Evolutionary conservation across 2,113 vertebrate species (phyloP).

Genomic region (Typhlomys cinereus): DNA sequence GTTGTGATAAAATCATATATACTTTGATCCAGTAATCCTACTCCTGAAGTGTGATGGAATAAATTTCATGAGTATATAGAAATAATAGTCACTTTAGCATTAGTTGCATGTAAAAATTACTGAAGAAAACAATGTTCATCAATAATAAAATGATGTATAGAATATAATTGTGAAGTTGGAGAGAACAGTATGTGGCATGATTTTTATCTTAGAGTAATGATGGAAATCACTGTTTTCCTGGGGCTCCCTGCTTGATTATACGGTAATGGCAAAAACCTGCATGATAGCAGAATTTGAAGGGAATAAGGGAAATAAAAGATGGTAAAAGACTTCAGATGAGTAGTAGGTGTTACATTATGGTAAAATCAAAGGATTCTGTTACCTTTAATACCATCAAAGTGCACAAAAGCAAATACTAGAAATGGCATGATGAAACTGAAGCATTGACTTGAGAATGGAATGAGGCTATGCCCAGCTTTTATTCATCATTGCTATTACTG

Average conservation of each 20-base stretch:
- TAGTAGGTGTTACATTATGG: not conserved
- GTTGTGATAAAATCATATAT: not conserved
- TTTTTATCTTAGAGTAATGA: not conserved
- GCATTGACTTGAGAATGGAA: not conserved
- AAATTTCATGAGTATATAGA: not conserved
- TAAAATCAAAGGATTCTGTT: not conserved
- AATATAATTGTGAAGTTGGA: not conserved
- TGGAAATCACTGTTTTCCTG: not conserved
- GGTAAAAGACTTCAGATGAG: not conserved
- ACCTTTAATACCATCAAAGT: not conserved
- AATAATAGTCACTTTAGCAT: not conserved
- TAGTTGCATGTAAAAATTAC: not conserved
- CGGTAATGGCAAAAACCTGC: not conserved
- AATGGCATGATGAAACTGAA: not conserved
- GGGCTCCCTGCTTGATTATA: not conserved
- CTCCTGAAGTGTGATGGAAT: not conserved
- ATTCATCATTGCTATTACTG: not conserved
- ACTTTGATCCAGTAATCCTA: not conserved
- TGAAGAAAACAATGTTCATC: not conserved
- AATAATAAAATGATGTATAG: not conserved
- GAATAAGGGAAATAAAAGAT: not conserved
- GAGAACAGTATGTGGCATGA: not conserved
- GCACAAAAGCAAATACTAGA: not conserved
- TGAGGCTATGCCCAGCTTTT: not conserved
- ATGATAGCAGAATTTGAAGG: not conserved